Percentiles rank a stretch among this genome's conserved stretches.
Evolutionary conservation across 2,888 invertebrate genomes (phyloP).

Genomic region (Agriotes lineatus): DNA sequence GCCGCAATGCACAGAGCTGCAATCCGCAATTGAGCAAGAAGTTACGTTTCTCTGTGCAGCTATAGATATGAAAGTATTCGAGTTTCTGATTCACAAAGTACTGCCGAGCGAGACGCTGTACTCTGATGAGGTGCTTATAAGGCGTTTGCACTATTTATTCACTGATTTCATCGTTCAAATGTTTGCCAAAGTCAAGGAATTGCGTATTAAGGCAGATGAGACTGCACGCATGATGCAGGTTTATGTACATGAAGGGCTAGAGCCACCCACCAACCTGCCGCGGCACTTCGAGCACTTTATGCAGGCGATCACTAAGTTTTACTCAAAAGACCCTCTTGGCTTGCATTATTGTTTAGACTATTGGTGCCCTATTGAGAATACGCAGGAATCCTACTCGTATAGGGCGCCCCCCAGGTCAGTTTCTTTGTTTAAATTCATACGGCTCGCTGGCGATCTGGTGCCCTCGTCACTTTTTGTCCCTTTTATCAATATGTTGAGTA

Average conservation of each 20-base stretch:
- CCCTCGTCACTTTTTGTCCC: conserved; percentile 87
- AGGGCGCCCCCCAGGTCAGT: conserved; percentile 75
- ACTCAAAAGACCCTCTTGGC: conserved; percentile 78
- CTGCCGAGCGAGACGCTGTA: conserved; percentile 78
- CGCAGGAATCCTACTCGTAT: conserved; percentile 62
- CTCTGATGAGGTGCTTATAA: conserved; percentile 84
- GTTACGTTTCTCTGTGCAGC: conserved; percentile 85
- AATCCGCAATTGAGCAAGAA: conserved; percentile 79
- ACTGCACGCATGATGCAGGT: conserved; percentile 83
- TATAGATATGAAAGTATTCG: conserved; percentile 83
- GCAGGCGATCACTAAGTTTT: conserved; percentile 82
- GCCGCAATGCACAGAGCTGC: conserved; percentile 69
- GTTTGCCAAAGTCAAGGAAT: conserved; percentile 90
- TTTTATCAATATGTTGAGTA: conserved; percentile 88
- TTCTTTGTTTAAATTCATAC: conserved; percentile 90
- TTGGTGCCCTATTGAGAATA: conserved; percentile 78
- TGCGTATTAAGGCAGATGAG: conserved; percentile 89
- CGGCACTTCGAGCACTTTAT: conserved; percentile 88
- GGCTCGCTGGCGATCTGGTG: conserved; percentile 87
- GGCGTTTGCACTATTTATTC: conserved; percentile 85
- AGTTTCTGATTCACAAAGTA: conserved; percentile 80
- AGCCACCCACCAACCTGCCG: conserved; percentile 80
- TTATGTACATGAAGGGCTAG: conserved; percentile 81
- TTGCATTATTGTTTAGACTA: conserved; percentile 82
- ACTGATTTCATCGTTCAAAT: conserved; percentile 94